A percentile compares a stretch with the other conserved stretches of the same genome.
Evolutionary conservation across 2,888 invertebrate species (phyloP).

Genomic region (Hypomecis punctinalis): DNA sequence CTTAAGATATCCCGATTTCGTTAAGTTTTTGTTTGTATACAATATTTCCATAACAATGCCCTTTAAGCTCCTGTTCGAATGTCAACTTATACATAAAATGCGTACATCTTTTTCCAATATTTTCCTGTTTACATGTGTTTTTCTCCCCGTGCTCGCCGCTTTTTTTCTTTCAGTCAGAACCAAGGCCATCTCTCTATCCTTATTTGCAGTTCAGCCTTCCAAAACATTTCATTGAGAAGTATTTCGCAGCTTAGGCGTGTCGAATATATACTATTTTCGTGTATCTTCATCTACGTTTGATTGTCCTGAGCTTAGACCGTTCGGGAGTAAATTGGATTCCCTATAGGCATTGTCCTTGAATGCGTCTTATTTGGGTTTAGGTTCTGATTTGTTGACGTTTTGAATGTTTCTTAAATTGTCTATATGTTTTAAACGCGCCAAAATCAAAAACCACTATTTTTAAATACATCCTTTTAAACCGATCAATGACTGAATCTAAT

Average conservation of each 20-base stretch:
- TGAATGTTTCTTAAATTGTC: background rate
- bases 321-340: conserved; percentile 25
- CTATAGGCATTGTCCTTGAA: conserved; percentile 8
- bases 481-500: too few species aligned
- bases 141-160: background rate
- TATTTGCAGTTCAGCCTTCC: conserved; percentile 13
- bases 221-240: conserved; percentile 23
- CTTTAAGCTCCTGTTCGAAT: too few species aligned
- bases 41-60: background rate
- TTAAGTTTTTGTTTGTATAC: too few species aligned
- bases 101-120: conserved; percentile 6
- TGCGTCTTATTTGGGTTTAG: conserved; percentile 18
- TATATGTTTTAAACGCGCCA: background rate
- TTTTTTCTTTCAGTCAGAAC: conserved; percentile 11
- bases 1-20: too few species aligned
- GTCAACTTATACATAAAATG: conserved; percentile 6
- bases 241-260: conserved; percentile 17
- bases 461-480: too few species aligned
- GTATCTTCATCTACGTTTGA: conserved; percentile 22
- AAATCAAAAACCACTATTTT: too few species aligned
- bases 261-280: conserved; percentile 23
- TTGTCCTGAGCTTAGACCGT: conserved; percentile 25
- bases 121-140: conserved; percentile 15
- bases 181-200: conserved; percentile 5
- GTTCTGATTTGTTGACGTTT: background rate